A percentile compares a stretch with the other conserved stretches of the same genome.
Evolutionary conservation across 2,888 invertebrate species (phyloP).

Genomic region (Megaustenia siamemsis): DNA sequence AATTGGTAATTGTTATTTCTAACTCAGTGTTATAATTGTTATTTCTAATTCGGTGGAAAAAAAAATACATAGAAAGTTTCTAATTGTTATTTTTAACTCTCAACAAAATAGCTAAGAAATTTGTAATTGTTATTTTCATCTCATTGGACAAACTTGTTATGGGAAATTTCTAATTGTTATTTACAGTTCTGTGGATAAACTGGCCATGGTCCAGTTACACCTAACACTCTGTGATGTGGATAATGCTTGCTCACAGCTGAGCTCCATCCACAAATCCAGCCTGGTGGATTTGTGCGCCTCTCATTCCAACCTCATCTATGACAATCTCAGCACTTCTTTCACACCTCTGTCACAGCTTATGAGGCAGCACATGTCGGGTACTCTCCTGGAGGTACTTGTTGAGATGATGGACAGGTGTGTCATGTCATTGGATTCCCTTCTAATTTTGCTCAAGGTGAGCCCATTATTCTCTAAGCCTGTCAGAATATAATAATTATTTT

Average conservation of each 20-base stretch:
- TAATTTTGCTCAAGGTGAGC: constrained; percentile 53
- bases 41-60: too few species aligned
- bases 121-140: too few species aligned
- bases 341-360: constrained; percentile 67
- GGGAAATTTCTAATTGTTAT: not conserved
- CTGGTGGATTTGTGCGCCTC: constrained; percentile 49
- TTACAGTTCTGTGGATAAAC: constrained; percentile 62
- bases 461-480: too few species aligned
- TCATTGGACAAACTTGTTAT: too few species aligned
- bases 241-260: constrained; percentile 64
- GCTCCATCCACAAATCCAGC: constrained; percentile 60
- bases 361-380: constrained; percentile 53
- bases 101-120: too few species aligned
- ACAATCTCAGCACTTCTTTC: constrained; percentile 64
- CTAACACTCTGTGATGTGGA: constrained; percentile 71
- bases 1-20: too few species aligned
- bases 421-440: constrained; percentile 53
- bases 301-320: constrained; percentile 66
- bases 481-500: too few species aligned
- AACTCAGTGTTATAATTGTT: too few species aligned
- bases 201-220: constrained; percentile 67
- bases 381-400: constrained; percentile 54
- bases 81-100: too few species aligned
- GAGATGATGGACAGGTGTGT: constrained; percentile 54
- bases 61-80: too few species aligned